These are phyloP conservation scores for Acrossocheilus wenchowensis DNA, from an alignment of 2,797 vertebrate genomes.

Conservation along the genomic window DNA sequence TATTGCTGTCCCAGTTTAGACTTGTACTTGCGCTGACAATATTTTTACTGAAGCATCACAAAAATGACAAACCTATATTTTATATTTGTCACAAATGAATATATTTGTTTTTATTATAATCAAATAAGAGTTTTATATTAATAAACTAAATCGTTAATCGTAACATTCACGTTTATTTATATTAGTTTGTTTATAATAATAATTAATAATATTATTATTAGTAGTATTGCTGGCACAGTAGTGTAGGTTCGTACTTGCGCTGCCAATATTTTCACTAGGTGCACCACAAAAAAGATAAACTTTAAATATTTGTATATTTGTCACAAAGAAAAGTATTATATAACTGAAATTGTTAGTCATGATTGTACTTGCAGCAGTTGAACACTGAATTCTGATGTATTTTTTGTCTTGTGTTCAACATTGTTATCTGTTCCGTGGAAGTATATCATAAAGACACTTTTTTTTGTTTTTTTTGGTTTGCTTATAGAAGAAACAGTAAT, in stretches of 20 bases:
- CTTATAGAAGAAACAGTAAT: neutral
- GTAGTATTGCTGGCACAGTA: neutral
- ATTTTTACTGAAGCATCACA: neutral
- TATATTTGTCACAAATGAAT: neutral
- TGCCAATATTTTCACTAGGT: neutral
- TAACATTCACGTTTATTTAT: neutral
- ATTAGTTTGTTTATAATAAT: neutral
- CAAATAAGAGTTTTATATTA: neutral
- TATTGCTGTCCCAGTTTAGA: neutral
- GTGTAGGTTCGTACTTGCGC: neutral
- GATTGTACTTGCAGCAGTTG: neutral
- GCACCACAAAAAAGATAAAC: neutral
- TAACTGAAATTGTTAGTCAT: neutral
- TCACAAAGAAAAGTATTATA: neutral
- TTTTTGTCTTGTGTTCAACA: neutral
- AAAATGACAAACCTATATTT: neutral
- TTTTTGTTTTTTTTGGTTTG: neutral
- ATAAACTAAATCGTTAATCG: neutral
- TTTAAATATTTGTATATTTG: neutral
- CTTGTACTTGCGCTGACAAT: neutral
- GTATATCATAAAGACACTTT: neutral
- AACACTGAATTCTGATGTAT: neutral
- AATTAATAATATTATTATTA: neutral
- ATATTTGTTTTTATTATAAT: neutral
- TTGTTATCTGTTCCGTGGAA: neutral